Evolutionary conservation across 2,888 invertebrate genomes (phyloP).

Genomic region (Leptinotarsa tumamoca): DNA sequence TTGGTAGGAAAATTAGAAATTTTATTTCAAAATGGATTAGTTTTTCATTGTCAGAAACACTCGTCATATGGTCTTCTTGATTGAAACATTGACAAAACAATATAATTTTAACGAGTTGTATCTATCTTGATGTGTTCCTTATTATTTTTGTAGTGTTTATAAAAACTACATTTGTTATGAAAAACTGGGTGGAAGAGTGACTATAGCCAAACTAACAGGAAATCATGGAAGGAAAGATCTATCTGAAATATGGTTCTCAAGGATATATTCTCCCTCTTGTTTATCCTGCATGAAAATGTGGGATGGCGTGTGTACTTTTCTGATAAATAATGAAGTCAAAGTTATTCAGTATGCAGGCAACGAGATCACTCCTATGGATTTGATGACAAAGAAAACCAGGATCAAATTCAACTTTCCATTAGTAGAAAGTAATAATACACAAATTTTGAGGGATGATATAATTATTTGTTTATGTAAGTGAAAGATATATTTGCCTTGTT

Average conservation of each 20-base stretch:
- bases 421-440: conserved; percentile 52
- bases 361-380: conserved; percentile 55
- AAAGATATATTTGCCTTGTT: conserved; percentile 60
- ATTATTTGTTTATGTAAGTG: conserved; percentile 62
- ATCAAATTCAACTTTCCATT: conserved; percentile 53
- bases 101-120: background rate
- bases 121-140: background rate
- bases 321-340: conserved; percentile 62
- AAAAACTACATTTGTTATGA: conserved; percentile 63
- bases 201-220: conserved; percentile 58
- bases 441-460: conserved; percentile 61
- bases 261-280: conserved; percentile 63
- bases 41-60: background rate
- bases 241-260: conserved; percentile 61
- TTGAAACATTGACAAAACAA: too few species aligned
- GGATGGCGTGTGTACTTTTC: conserved; percentile 62
- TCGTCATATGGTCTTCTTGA: too few species aligned
- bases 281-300: conserved; percentile 62
- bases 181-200: conserved; percentile 61
- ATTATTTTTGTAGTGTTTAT: conserved; percentile 57
- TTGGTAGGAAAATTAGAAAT: conserved; percentile 29
- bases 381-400: conserved; percentile 50
- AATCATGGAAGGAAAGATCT: conserved; percentile 52
- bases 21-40: background rate
- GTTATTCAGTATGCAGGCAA: conserved; percentile 57